Conservation (phyloP, 2,797 vertebrate genomes). For the Rhyacichthys aspro region DNA sequence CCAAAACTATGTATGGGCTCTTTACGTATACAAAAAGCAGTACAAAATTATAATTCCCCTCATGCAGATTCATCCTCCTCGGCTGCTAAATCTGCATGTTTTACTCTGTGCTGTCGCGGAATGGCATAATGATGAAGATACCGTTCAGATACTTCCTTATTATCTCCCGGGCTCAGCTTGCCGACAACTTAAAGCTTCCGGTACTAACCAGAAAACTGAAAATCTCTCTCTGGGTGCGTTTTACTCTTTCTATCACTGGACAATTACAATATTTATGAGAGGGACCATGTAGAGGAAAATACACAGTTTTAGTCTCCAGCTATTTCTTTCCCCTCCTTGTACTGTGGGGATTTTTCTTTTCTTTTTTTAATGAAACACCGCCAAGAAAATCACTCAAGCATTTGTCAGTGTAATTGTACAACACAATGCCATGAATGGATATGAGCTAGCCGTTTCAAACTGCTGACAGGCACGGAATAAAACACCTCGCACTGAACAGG, state of each 20-base stretch:
- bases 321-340: conserved; percentile 67
- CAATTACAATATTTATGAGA: conserved; percentile 86
- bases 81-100: conserved; percentile 67
- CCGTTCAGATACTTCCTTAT: conserved; percentile 70
- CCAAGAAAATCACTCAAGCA: conserved; percentile 85
- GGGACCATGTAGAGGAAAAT: conserved; percentile 69
- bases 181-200: conserved; percentile 60
- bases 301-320: conserved; percentile 73
- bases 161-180: conserved; percentile 65
- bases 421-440: conserved; percentile 86
- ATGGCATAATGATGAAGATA: conserved; percentile 68
- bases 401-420: conserved; percentile 86
- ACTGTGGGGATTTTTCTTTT: conserved; percentile 58
- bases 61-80: conserved; percentile 19
- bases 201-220: conserved; percentile 62
- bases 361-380: conserved; percentile 81
- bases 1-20: not conserved
- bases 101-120: conserved; percentile 55
- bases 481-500: conserved; percentile 71
- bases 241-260: conserved; percentile 70
- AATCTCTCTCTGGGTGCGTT: conserved; percentile 59
- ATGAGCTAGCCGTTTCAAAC: conserved; percentile 79
- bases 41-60: conserved; percentile 56
- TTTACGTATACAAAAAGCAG: conserved; percentile 17
- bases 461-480: conserved; percentile 80